phyloP scores from a whole-genome alignment of 2,113 vertebrate genomes.

The Montifringilla adamsi region DNA sequence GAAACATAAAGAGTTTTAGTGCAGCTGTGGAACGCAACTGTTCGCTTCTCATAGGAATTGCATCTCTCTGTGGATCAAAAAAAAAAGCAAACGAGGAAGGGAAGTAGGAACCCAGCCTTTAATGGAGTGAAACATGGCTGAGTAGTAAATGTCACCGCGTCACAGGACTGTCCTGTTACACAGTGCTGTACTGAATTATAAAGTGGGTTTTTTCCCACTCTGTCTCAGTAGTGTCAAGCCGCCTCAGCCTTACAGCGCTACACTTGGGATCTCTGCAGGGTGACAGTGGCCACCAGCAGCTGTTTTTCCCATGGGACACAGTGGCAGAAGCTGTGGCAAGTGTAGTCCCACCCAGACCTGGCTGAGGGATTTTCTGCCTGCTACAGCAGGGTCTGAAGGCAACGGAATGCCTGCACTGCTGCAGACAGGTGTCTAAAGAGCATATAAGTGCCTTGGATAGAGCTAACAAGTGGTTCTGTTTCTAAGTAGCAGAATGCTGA shows the following conservation, averaged over 20 bases:
- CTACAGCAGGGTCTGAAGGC: too few species aligned
- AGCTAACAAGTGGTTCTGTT: not conserved
- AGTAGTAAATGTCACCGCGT: rapidly evolving
- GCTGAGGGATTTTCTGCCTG: not conserved
- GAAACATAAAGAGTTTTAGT: not conserved
- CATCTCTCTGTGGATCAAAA: not conserved
- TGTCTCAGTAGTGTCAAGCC: rapidly evolving
- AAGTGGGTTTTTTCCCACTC: rapidly evolving
- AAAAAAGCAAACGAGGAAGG: not conserved
- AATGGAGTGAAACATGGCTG: rapidly evolving
- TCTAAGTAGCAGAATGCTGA: not conserved
- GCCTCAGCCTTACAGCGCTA: rapidly evolving
- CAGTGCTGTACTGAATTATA: not conserved
- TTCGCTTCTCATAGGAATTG: rapidly evolving
- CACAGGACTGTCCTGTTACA: not conserved
- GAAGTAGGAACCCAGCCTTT: not conserved
- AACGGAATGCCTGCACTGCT: not conserved
- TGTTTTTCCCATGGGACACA: rapidly evolving
- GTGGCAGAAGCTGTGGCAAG: rapidly evolving
- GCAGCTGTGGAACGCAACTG: not conserved
- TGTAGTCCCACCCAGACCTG: not conserved
- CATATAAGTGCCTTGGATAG: rapidly evolving
- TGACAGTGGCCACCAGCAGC: rapidly evolving
- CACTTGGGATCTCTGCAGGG: not conserved
- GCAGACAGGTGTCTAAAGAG: not conserved